Evolutionary conservation across 2,888 invertebrate genomes (phyloP), one percentile per base, ranked within the genome.

Genomic region (Branchellion lobata): DNA sequence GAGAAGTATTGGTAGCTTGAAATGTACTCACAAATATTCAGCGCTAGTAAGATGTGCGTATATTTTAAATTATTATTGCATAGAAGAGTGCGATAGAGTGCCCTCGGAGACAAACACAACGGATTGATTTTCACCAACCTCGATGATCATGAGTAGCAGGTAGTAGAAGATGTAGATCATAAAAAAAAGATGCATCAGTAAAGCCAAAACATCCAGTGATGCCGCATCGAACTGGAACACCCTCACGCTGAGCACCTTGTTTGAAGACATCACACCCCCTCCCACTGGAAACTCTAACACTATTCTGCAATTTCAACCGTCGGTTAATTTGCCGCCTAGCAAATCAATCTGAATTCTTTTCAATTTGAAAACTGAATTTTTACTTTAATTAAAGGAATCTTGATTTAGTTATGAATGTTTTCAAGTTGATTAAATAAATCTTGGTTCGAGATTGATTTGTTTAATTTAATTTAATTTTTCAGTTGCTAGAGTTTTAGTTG

Each of bases 231-330:
- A 69, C 69, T 34, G 33, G 65, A 65, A 31, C 34, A 77, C 57
- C 18, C 65, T 29, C 21, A 65, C 40, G 34, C 31, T 36, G 21
- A 24, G 34, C 31, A 77, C 33, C 57, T 33, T 31, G 65, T 65
- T 57, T 29, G 77, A 77, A 14, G 77, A 61, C 47, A 77, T 51
- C 21, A 33, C 34, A 53, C 77, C 77, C n/a, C 77, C 77, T 34
- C 57, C 53, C 61, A 77, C 77, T 34, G 77, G 77, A 34, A 77
- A 65, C 34, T 77, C 77, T n/a, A 77, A 0, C 24, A 24, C 77
- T n/a, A 77, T 29, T 2, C 77, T 77, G 77, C n/a, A 53, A 2
- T 29, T 3, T 27, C 2, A 47, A 53, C 27, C 8, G 14, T 72
- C 1, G 31, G 53, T 29, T 24, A 75, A 14, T 40, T n/a, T 40